Base-by-base conservation (phyloP, 2,888 invertebrate species). In the Gymnoscelis rufifasciata region DNA sequence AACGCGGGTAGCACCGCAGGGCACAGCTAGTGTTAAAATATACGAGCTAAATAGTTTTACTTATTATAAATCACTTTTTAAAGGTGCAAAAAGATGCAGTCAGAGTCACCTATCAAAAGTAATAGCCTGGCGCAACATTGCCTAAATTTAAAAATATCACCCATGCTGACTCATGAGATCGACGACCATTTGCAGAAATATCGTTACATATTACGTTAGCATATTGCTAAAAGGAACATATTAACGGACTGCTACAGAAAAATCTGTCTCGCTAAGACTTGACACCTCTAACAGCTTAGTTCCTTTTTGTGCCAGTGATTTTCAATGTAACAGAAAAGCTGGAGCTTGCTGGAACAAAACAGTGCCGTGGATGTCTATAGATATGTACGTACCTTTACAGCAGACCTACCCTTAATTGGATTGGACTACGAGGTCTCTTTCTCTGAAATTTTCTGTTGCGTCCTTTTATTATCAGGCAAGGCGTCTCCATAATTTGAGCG, bases 361-460 rank as follows among this genome's bases (percentile, higher is more conserved):
- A 28, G 15, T 36, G 28, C 35, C 5, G 5, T 19, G 5, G 19
- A 19, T 19, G 19, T 11, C 35, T 39, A 29, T 30, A 37, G n/a
- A n/a, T n/a, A 33, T 8, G 13, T 33, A 10, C 35, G 10, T 36
- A 29, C 29, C 43, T 40, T 38, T 28, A 57, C 59, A 54, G 63
- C 62, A 63, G 62, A 65, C 60, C 63, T 56, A 57, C 50, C 52
- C 60, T 53, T 71, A 72, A 71, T 72, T 70, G 66, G 66, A 68
- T 60, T 40, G 40, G 39, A 55, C 58, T 58, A 54, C 47, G 52
- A 68, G 60, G 65, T 67, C 60, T 66, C 62, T 62, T 64, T 68
- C 57, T 60, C 56, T 64, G 63, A 66, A 74, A 74, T 78, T 71
- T 72, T 69, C 68, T 66, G 43, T 66, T 63, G 57, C 48, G 58